Conservation (phyloP, 2,888 invertebrate genomes). For the Phyllotreta cruciferae region DNA sequence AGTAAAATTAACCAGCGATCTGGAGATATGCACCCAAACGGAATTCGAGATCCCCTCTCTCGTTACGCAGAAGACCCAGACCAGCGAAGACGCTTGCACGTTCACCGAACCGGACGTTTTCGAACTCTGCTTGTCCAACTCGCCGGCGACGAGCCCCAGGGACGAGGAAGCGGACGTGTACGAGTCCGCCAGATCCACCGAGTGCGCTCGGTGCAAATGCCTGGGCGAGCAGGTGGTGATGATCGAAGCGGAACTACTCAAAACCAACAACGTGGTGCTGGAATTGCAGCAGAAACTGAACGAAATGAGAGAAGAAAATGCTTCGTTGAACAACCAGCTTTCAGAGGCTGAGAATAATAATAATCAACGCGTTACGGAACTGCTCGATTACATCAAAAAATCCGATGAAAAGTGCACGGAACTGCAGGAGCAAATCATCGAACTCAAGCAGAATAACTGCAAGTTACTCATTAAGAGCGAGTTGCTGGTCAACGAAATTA, state of each 20-base stretch:
- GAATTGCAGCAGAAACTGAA: slow-evolving; percentile 32
- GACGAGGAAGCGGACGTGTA: slow-evolving; percentile 8
- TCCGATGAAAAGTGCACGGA: slow-evolving; percentile 43
- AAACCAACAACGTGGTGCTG: slow-evolving; percentile 42
- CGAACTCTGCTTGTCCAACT: too few species aligned
- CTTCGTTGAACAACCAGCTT: slow-evolving; percentile 52
- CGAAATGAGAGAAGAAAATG: slow-evolving; percentile 49
- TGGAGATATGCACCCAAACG: too few species aligned
- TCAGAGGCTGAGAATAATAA: slow-evolving; percentile 55
- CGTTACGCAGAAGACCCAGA: too few species aligned
- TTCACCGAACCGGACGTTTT: too few species aligned
- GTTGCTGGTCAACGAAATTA: slow-evolving; percentile 23
- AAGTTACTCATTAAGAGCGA: slow-evolving; percentile 36
- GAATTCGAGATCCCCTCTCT: too few species aligned
- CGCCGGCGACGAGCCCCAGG: neutral
- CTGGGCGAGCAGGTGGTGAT: slow-evolving; percentile 28
- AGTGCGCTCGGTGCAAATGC: slow-evolving; percentile 13
- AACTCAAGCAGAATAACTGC: slow-evolving; percentile 26
- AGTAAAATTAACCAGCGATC: too few species aligned
- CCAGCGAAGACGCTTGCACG: too few species aligned
- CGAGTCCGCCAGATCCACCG: slow-evolving; percentile 8
- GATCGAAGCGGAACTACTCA: slow-evolving; percentile 40
- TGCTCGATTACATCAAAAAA: slow-evolving; percentile 49
- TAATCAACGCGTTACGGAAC: slow-evolving; percentile 54
- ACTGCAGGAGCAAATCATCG: slow-evolving; percentile 43